Conservation (phyloP, 2,113 vertebrate genomes). For the Colaptes auratus region DNA sequence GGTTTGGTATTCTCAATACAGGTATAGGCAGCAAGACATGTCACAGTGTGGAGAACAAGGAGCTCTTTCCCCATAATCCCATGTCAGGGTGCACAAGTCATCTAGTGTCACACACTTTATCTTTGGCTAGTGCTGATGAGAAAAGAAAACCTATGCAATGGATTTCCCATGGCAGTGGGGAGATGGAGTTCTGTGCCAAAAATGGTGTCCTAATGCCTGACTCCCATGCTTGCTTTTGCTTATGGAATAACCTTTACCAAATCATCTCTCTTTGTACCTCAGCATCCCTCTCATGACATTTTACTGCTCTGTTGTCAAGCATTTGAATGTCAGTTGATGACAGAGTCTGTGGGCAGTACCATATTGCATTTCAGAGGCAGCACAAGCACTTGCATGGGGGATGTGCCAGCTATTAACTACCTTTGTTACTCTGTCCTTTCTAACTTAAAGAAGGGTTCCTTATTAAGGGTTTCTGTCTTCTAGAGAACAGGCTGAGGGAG, state of each 20-base stretch:
- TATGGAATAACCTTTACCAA: not conserved
- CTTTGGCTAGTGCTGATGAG: not conserved
- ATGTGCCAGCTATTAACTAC: not conserved
- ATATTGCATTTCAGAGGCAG: not conserved
- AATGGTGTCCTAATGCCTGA: not conserved
- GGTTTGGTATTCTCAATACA: not conserved
- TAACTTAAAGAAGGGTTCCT: not conserved
- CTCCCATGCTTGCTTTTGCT: not conserved
- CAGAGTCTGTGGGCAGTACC: not conserved
- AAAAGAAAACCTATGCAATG: not conserved
- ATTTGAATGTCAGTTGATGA: not conserved
- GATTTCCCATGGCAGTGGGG: not conserved
- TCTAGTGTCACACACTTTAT: not conserved
- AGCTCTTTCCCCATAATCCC: not conserved
- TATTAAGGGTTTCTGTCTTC: not conserved
- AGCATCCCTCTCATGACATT: not conserved
- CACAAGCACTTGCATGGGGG: not conserved
- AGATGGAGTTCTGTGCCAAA: not conserved
- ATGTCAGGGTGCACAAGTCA: not conserved
- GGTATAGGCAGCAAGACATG: not conserved
- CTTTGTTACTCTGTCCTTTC: not conserved
- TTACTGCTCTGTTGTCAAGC: not conserved
- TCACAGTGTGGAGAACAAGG: not conserved
- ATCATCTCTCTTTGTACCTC: not conserved
- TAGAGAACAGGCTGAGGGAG: too few relatives aligned